phyloP scores from a whole-genome alignment of 2,797 vertebrate genomes.

The Knipowitschia caucasica region DNA sequence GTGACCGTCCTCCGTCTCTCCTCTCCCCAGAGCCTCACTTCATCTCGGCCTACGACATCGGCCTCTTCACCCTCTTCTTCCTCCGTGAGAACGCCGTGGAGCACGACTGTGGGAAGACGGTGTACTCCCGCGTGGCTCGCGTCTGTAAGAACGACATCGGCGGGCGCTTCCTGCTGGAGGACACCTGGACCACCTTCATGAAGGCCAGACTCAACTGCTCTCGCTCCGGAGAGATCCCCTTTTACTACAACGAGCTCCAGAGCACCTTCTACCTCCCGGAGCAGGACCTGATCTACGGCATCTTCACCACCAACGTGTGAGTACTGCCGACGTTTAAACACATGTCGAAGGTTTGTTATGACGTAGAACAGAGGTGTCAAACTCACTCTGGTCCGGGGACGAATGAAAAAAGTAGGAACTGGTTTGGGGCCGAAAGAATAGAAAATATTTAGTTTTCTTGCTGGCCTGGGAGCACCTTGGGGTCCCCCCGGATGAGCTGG shows the following conservation, averaged over 20 bases:
- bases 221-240: conserved; percentile 92
- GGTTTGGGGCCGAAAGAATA: too few species aligned
- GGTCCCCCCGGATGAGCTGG: too few species aligned
- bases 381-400: too few species aligned
- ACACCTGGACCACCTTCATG: conserved; percentile 98
- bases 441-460: too few species aligned
- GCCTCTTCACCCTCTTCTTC: conserved; percentile 96
- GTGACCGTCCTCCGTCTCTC: conserved; percentile 5
- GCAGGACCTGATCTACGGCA: conserved; percentile 95
- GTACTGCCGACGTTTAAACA: too few species aligned
- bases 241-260: conserved; percentile 97
- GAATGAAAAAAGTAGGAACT: too few species aligned
- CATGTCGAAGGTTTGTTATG: too few species aligned
- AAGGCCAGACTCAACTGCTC: conserved; percentile 97
- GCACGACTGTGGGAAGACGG: conserved; percentile 93
- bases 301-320: conserved; percentile 98
- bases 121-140: conserved; percentile 92
- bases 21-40: conserved; percentile 90
- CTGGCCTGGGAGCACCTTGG: too few species aligned
- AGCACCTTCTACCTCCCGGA: conserved; percentile 96
- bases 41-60: conserved; percentile 93
- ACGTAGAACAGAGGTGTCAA: too few species aligned
- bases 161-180: conserved; percentile 93
- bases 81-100: conserved; percentile 94
- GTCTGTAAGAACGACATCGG: conserved; percentile 98